Evolutionary conservation across 2,888 invertebrate genomes (phyloP), one percentile per base, ranked within the genome.

Genomic region (Apamea anceps): DNA sequence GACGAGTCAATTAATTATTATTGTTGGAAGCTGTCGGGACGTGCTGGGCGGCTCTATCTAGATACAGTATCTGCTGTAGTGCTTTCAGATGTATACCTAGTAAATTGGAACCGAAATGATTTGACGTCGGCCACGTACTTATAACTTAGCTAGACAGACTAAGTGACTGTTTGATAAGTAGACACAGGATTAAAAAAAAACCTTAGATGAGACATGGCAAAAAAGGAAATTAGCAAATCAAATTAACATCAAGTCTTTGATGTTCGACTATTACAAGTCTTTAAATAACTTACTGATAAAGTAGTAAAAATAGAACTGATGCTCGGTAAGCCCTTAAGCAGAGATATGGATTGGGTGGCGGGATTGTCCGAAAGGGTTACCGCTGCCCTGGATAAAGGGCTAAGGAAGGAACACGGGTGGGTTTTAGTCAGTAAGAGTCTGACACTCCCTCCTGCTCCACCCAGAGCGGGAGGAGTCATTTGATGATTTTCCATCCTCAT

Each of bases 1-100:
- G 96, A 96, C 96, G 96, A 96, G 96, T 97, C 97, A 96, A 97
- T 96, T 97, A 97, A 96, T 96, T 96, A 96, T 96, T 96, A 96
- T 96, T 96, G 96, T 96, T 96, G 96, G 94, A 95, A 95, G 95
- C 95, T 96, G 96, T 96, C 95, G 95, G 95, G 93, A 95, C 94
- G 93, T 94, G 93, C 94, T 93, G 92, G 91, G 91, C 93, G 88
- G 92, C 92, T 94, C 91, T 93, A 94, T 94, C 93, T 93, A 93
- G 94, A 94, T 93, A 92, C 90, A 92, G 93, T 92, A 91, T 92
- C 91, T 91, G 91, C 84, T 93, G 91, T 91, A 91, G 88, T 90
- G 87, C 89, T 90, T 90, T 88, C 87, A 86, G 82, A 87, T 80
- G 77, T 85, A 81, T 80, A 82, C 71, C 83, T 81, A 77, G 79